Conservation (phyloP, 2,113 vertebrate species). For the Thunnus thynnus region DNA sequence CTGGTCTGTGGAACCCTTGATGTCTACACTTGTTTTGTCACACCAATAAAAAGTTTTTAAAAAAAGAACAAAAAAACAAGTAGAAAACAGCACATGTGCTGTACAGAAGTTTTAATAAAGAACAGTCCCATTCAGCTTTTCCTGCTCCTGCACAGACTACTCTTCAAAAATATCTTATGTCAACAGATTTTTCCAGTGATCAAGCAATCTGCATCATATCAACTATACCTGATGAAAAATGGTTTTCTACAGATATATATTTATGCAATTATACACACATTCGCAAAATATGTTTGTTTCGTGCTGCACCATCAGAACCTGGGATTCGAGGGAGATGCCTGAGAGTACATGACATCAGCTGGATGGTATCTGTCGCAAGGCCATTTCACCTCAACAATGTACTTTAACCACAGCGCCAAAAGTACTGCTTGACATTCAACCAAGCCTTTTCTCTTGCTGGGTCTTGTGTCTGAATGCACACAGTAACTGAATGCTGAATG, state of each 20-base stretch:
- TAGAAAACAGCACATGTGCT: no score
- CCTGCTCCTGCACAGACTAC: no score
- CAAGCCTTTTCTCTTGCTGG: neutral
- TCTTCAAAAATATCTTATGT: no score
- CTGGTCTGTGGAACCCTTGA: no score
- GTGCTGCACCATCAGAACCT: neutral
- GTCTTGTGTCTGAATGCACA: constrained; percentile 7
- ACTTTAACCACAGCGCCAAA: neutral
- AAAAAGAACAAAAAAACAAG: no score
- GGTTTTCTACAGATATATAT: neutral
- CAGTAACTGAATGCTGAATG: neutral
- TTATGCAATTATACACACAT: neutral
- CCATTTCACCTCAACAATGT: constrained; percentile 4
- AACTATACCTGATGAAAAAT: no score
- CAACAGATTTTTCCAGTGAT: no score
- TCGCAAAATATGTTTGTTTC: neutral
- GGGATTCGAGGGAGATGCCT: neutral
- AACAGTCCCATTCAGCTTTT: no score
- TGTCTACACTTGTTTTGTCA: no score
- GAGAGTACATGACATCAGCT: neutral
- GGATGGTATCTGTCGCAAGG: neutral
- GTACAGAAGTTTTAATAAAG: no score
- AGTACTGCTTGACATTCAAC: constrained; percentile 10
- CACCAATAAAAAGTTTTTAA: no score
- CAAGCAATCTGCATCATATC: no score